These are phyloP conservation scores for Gadus chalcogrammus DNA, from an alignment of 2,113 vertebrate genomes.

Conservation along the genomic window DNA sequence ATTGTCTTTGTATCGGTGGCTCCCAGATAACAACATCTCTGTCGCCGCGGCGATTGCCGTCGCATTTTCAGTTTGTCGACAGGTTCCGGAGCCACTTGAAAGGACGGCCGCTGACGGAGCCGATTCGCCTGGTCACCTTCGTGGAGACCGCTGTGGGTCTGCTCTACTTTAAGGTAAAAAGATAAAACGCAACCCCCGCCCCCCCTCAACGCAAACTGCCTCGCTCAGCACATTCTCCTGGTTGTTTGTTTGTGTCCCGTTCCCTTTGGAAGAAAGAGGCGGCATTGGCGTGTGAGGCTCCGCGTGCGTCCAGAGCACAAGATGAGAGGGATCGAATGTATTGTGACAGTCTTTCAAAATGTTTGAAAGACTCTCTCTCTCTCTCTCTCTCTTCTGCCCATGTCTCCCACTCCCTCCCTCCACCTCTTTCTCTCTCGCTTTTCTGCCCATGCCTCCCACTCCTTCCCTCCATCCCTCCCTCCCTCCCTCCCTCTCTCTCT, in stretches of 20 bases:
- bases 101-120: constrained; percentile 85
- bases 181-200: constrained; percentile 28
- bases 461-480: neutral
- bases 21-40: constrained; percentile 48
- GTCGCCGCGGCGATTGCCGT: constrained; percentile 31
- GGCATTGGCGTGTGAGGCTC: constrained; percentile 36
- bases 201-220: constrained; percentile 45
- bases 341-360: constrained; percentile 48
- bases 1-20: constrained; percentile 10
- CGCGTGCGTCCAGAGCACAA: constrained; percentile 50
- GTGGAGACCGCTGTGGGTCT: constrained; percentile 97
- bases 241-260: constrained; percentile 43
- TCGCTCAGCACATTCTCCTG: constrained; percentile 43
- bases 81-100: constrained; percentile 87
- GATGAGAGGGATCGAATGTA: constrained; percentile 35
- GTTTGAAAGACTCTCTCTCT: constrained; percentile 27
- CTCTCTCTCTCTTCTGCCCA: constrained; percentile 8
- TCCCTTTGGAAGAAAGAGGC: constrained; percentile 58
- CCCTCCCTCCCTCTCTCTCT: neutral
- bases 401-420: neutral
- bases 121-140: constrained; percentile 95
- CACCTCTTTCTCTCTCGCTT: neutral
- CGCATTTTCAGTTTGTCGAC: constrained; percentile 90
- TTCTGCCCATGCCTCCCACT: constrained; percentile 1
- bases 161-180: constrained; percentile 97